These are phyloP conservation scores for Pristiophorus japonicus DNA, from an alignment of 2,113 vertebrate genomes.

Conservation along the genomic window DNA sequence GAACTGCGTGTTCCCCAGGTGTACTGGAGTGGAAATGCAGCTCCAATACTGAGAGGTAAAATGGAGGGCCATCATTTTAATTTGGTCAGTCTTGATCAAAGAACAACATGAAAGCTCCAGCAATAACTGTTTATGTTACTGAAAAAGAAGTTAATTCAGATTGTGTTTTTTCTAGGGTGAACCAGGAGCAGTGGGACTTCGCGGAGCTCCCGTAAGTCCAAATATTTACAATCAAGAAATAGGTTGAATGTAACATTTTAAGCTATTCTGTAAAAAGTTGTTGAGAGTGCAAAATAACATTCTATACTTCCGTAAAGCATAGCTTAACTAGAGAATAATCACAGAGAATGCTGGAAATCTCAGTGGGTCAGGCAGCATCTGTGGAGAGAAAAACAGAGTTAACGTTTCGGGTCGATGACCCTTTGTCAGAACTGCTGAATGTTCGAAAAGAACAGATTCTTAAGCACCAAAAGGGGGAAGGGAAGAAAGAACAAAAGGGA, in stretches of 20 bases:
- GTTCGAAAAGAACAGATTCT: too few relatives aligned
- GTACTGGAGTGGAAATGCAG: not conserved
- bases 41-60: too few relatives aligned
- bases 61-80: not conserved
- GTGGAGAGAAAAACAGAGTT: too few relatives aligned
- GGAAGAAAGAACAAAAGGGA: too few relatives aligned
- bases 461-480: too few relatives aligned
- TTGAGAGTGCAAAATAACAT: not conserved
- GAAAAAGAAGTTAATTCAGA: not conserved
- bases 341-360: too few relatives aligned
- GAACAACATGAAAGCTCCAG: not conserved
- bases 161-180: constrained; percentile 69
- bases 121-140: not conserved
- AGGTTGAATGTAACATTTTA: not conserved
- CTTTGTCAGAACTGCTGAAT: too few relatives aligned
- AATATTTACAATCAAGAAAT: not conserved
- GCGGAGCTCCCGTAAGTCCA: constrained; percentile 78
- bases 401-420: too few relatives aligned
- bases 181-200: constrained; percentile 76
- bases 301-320: not conserved
- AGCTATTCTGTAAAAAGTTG: not conserved
- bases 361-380: too few relatives aligned
- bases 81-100: not conserved
- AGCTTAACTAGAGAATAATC: not conserved
- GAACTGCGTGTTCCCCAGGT: not conserved